These are phyloP conservation scores for Zapus hudsonius DNA, from an alignment of 2,113 vertebrate species.

Conservation along the genomic window DNA sequence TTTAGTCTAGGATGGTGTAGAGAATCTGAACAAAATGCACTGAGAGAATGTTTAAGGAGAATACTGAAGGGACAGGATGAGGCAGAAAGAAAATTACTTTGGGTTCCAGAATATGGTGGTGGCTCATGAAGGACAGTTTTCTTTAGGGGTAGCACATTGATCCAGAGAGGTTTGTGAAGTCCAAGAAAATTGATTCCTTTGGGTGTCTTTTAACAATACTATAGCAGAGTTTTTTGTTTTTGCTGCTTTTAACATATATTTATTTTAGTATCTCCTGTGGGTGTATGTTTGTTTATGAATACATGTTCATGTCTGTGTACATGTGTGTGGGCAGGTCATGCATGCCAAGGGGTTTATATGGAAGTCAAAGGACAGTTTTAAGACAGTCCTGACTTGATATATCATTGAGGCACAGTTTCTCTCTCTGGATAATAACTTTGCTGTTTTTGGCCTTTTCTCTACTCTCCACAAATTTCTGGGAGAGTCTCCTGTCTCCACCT, in stretches of 20 bases:
- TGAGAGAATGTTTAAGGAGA: background rate
- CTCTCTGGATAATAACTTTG: too few species aligned
- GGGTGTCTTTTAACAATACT: background rate
- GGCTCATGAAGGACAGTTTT: background rate
- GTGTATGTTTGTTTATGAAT: too few species aligned
- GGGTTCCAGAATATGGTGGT: background rate
- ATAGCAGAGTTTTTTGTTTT: background rate
- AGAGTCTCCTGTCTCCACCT: too few species aligned
- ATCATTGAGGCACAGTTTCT: too few species aligned
- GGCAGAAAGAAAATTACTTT: background rate
- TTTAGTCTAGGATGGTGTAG: background rate
- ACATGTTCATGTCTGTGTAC: too few species aligned
- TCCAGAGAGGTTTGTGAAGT: background rate
- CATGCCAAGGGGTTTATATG: too few species aligned
- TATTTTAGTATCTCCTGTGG: too few species aligned
- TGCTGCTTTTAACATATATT: background rate
- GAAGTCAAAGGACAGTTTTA: too few species aligned
- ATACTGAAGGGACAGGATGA: background rate
- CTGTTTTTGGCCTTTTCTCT: too few species aligned
- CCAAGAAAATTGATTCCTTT: background rate
- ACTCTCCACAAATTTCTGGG: too few species aligned
- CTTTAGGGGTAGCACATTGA: background rate
- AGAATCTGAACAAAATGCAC: background rate
- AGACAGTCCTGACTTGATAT: too few species aligned
- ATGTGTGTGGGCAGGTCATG: too few species aligned